Base-by-base conservation (phyloP, 1,140 invertebrate genomes). In the Cataglyphis hispanica region DNA sequence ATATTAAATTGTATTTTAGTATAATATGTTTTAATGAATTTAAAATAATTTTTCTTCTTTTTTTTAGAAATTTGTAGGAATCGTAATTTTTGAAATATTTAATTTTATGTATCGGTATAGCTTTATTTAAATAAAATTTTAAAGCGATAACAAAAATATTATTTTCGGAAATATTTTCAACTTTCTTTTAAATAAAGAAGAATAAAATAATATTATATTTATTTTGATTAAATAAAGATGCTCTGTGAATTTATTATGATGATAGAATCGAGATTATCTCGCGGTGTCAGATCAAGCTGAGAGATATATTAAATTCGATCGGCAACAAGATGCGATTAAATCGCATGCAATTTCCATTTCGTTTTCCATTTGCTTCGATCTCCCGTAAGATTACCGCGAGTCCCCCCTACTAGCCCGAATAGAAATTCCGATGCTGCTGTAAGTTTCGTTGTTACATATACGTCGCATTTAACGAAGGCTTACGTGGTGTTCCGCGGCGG, bases 401-500 rank as follows among this genome's bases (percentile, higher is more conserved):
- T 74, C 67, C 22, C 34, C 25, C 19, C 19, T 25, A 72, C 34
- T 67, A 78, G 78, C 67, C 22, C 60, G 67, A 60, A 74, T 83
- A 60, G 78, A 72, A 83, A 83, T 22, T 13, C 46, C 16, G 37
- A 2, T 11, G 34, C 53, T 72, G 67, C 40, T n/a, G 67, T 83
- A 74, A 83, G 78, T 83, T 83, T 72, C 37, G 37, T 83, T 83
- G 53, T 83, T 83, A 83, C 78, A 83, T 83, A 83, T 83, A 83
- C 53, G 37, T 83, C 53, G 67, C 67, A 64, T 85, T 89, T 78
- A 72, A 88, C 40, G 58, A 92, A 97, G 97, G 97, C 96, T 8
- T 97, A 97, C 92, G 96, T 97, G 95, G 97, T 97, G 27, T 97
- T 97, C 91, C 97, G 96, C 93, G 97, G 97, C 1, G 96, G 97